phyloP scores from a whole-genome alignment of 2,113 vertebrate genomes.

The Chloebia gouldiae region DNA sequence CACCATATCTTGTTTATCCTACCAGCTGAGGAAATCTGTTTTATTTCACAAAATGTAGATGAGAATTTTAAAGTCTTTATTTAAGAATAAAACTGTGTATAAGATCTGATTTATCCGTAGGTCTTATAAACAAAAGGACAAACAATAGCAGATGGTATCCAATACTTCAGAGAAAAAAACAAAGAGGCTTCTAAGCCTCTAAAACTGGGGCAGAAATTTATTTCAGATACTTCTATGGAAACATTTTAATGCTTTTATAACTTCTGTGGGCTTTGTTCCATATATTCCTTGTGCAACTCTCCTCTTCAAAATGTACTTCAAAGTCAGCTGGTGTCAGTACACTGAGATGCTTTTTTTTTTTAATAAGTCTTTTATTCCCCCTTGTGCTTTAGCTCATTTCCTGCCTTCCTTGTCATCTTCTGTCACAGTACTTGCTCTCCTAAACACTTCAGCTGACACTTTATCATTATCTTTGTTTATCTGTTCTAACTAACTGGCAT shows the following conservation, averaged over 20 bases:
- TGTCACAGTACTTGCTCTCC: background rate
- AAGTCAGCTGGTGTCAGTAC: background rate
- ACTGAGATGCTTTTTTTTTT: background rate
- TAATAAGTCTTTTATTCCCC: background rate
- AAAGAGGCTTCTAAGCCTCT: background rate
- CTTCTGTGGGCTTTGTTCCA: background rate
- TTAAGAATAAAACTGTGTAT: background rate
- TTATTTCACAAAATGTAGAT: background rate
- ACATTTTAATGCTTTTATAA: background rate
- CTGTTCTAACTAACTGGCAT: background rate
- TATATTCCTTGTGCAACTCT: background rate
- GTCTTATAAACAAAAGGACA: background rate
- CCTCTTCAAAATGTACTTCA: background rate
- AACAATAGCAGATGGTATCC: background rate
- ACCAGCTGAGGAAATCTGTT: background rate
- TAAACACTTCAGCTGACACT: background rate
- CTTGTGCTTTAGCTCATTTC: background rate
- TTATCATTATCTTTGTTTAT: constrained; percentile 29
- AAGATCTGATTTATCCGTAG: background rate
- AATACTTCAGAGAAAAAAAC: background rate
- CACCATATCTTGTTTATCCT: background rate
- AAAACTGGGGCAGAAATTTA: background rate
- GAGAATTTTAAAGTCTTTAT: background rate
- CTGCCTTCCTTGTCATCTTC: background rate
- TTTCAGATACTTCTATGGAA: background rate